phyloP scores from a whole-genome alignment of 2,888 invertebrate genomes.

The Epinotia ramella region DNA sequence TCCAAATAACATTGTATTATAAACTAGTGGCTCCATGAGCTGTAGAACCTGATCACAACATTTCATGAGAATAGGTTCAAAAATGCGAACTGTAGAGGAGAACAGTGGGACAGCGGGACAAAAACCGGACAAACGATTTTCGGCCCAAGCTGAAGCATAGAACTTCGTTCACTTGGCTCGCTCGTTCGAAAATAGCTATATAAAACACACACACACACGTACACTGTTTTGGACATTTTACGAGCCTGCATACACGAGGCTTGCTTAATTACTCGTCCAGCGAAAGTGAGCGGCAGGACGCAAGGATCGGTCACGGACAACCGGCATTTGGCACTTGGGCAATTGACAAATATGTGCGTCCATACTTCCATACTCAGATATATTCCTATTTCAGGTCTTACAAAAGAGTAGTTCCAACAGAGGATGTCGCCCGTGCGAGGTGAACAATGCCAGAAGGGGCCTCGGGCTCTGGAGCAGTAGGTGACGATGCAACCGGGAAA shows the following conservation, averaged over 20 bases:
- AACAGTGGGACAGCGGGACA: too few relatives aligned
- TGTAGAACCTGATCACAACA: too few relatives aligned
- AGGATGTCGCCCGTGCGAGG: too few relatives aligned
- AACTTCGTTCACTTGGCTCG: too few relatives aligned
- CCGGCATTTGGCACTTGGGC: background rate
- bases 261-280: slow-evolving; percentile 2
- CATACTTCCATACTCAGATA: too few relatives aligned
- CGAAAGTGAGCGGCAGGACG: slow-evolving; percentile 25
- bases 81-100: too few relatives aligned
- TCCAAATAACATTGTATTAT: background rate
- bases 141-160: too few relatives aligned
- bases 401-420: background rate
- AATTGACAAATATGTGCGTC: background rate
- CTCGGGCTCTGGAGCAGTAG: background rate
- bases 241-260: background rate
- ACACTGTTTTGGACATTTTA: background rate
- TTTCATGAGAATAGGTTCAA: too few relatives aligned
- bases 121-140: too few relatives aligned
- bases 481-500: background rate
- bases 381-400: background rate
- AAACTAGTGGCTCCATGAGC: too few relatives aligned
- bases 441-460: background rate
- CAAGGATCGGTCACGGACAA: slow-evolving; percentile 28
- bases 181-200: too few relatives aligned
- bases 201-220: background rate